These are phyloP conservation scores for Orthosia cruda DNA, from an alignment of 2,888 invertebrate species.

Conservation along the genomic window DNA sequence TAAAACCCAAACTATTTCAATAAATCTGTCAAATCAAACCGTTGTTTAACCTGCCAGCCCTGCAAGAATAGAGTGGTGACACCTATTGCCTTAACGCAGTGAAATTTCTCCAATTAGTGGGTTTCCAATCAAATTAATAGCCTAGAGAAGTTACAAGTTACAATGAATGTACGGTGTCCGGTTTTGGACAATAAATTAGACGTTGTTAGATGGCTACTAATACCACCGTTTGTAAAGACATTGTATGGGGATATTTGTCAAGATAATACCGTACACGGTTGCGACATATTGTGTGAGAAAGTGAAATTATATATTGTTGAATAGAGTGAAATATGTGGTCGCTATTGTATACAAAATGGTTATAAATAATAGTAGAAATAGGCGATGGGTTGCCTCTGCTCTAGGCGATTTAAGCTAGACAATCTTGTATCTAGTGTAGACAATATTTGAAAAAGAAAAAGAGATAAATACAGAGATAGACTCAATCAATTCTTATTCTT, in stretches of 20 bases:
- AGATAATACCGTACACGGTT: constrained; percentile 35
- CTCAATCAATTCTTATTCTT: too few species aligned
- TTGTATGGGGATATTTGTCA: constrained; percentile 56
- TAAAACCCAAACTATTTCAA: constrained; percentile 47
- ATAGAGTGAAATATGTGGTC: constrained; percentile 18
- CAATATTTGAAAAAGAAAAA: constrained; percentile 7
- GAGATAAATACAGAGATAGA: not conserved
- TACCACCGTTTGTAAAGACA: constrained; percentile 42
- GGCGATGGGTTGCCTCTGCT: not conserved
- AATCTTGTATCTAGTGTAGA: too few species aligned
- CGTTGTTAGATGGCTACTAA: constrained; percentile 28
- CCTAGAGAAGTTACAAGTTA: constrained; percentile 49
- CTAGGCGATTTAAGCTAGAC: not conserved
- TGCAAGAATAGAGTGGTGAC: constrained; percentile 63
- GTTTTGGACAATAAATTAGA: constrained; percentile 64
- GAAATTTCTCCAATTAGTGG: constrained; percentile 80
- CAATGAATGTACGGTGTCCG: constrained; percentile 64
- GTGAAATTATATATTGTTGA: constrained; percentile 38
- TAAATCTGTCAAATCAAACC: constrained; percentile 36
- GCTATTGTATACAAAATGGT: constrained; percentile 5
- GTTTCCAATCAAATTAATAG: constrained; percentile 80
- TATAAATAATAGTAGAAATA: not conserved
- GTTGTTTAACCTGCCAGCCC: constrained; percentile 55
- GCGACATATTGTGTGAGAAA: constrained; percentile 22
- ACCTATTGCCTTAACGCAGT: constrained; percentile 68